Evolutionary conservation across 2,113 vertebrate genomes (phyloP).

Genomic region (Piprites chloris): DNA sequence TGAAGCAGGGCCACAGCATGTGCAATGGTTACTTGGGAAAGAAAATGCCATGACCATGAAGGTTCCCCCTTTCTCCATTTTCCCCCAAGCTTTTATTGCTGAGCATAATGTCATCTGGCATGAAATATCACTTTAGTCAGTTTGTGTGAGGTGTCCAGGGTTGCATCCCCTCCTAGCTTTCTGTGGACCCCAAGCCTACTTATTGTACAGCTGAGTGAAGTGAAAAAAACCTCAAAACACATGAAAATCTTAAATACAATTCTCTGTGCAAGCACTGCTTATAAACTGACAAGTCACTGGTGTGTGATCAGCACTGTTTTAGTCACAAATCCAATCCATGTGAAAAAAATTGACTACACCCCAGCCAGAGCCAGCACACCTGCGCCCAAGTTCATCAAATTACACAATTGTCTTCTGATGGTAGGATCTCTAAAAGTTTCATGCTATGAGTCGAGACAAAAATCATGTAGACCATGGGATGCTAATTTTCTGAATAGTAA

Average conservation of each 20-base stretch:
- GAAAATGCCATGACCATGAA: not conserved
- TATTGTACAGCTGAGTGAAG: not conserved
- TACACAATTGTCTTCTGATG: not conserved
- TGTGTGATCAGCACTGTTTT: not conserved
- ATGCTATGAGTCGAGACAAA: not conserved
- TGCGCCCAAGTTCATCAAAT: not conserved
- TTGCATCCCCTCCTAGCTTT: not conserved
- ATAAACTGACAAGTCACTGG: not conserved
- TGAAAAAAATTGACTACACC: not conserved
- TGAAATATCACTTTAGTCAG: not conserved
- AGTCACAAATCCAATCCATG: not conserved
- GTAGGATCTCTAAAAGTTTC: not conserved
- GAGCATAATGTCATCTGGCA: not conserved
- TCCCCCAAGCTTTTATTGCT: not conserved
- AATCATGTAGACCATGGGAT: not conserved
- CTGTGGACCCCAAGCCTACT: not conserved
- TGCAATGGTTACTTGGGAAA: not conserved
- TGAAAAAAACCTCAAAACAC: fast-evolving
- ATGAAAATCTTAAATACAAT: not conserved
- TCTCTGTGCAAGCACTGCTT: not conserved
- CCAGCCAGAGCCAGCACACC: not conserved
- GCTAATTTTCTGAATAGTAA: not conserved
- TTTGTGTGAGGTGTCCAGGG: not conserved
- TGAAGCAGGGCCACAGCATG: not conserved
- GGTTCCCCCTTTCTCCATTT: not conserved